These are phyloP conservation scores for Hemiprocne comata DNA, from an alignment of 2,113 vertebrate species.

Conservation along the genomic window DNA sequence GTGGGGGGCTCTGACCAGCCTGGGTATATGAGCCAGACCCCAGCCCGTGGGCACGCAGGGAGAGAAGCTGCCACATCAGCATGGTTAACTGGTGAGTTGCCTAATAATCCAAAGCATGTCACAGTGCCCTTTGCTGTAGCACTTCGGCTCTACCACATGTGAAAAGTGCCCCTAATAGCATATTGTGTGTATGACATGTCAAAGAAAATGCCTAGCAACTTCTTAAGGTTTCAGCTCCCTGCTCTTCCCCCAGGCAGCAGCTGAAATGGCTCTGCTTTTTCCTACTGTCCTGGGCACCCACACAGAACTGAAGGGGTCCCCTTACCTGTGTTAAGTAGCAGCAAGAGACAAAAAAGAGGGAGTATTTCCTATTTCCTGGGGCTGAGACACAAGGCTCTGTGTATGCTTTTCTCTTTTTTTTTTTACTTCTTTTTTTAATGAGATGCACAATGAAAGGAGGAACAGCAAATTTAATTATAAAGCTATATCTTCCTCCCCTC, in stretches of 20 bases:
- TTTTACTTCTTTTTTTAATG: not conserved
- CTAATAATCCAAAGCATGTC: not conserved
- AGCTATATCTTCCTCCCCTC: not conserved
- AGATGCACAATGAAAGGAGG: slow-evolving; percentile 14
- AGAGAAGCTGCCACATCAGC: not conserved
- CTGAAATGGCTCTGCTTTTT: not conserved
- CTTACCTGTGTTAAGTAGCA: not conserved
- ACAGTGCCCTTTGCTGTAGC: not conserved
- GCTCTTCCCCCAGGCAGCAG: not conserved
- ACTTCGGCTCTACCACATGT: not conserved
- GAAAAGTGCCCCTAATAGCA: not conserved
- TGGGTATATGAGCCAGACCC: no score
- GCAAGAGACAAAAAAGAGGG: not conserved
- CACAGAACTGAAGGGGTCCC: not conserved
- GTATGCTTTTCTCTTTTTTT: not conserved
- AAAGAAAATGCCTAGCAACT: not conserved
- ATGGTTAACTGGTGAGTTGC: not conserved
- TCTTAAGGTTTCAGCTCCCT: not conserved
- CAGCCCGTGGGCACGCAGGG: not conserved
- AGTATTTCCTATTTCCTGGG: not conserved
- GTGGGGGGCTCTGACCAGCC: not conserved
- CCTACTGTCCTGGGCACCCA: not conserved
- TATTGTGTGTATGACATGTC: not conserved
- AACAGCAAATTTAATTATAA: slow-evolving; percentile 44
- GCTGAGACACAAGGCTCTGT: not conserved